Conservation (phyloP, 2,888 invertebrate species). For the Helleia helle region DNA sequence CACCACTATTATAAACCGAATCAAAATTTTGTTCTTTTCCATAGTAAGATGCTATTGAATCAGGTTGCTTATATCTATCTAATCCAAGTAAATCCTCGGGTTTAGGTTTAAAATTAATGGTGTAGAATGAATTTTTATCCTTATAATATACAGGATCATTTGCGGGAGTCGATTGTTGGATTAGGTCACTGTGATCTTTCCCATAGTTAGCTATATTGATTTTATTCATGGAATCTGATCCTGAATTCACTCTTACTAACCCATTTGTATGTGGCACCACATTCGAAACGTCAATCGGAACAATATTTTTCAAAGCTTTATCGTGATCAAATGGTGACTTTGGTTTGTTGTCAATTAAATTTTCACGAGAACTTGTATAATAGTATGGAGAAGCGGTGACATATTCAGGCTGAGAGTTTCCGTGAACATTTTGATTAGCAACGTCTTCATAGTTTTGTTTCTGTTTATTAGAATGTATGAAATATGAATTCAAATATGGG, state of each 20-base stretch:
- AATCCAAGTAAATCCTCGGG: conserved; percentile 35
- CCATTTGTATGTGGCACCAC: conserved; percentile 47
- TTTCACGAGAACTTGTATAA: conserved; percentile 38
- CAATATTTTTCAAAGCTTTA: conserved; percentile 63
- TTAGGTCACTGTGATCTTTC: conserved; percentile 44
- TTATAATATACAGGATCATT: conserved; percentile 50
- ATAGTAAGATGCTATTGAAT: conserved; percentile 35
- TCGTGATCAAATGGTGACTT: conserved; percentile 62
- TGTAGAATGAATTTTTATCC: conserved; percentile 55
- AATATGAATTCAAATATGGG: conserved; percentile 28
- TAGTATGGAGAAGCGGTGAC: conserved; percentile 51
- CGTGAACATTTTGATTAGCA: conserved; percentile 30
- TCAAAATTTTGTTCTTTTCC: conserved; percentile 38
- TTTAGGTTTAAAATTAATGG: conserved; percentile 49
- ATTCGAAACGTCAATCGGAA: conserved; percentile 62
- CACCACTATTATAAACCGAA: conserved; percentile 31
- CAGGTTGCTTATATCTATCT: conserved; percentile 39
- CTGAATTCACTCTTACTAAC: conserved; percentile 29
- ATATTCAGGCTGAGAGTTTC: conserved; percentile 40
- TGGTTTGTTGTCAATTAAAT: conserved; percentile 35
- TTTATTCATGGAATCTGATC: conserved; percentile 32
- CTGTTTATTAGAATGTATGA: conserved; percentile 30
- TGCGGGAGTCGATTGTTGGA: conserved; percentile 45
- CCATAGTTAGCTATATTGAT: conserved; percentile 33
- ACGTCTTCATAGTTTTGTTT: conserved; percentile 41